Evolutionary conservation across 2,888 invertebrate species (phyloP).

Genomic region (Euproctis similis): DNA sequence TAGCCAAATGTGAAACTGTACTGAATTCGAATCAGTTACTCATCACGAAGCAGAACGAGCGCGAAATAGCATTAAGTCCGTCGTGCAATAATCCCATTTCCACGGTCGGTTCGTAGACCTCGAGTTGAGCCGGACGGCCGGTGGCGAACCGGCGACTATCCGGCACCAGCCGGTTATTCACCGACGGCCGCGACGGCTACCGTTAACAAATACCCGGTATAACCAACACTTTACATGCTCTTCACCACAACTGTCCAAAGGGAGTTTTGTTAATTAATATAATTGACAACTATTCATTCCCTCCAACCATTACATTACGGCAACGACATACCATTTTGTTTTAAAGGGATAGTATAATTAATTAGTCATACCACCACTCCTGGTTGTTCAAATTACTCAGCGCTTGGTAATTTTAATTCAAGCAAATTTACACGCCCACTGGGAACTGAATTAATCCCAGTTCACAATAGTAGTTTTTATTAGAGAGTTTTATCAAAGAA

Average conservation of each 20-base stretch:
- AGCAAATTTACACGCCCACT: constrained; percentile 13
- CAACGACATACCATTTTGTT: constrained; percentile 12
- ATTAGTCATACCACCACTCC: constrained; percentile 19
- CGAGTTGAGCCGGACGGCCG: constrained; percentile 18
- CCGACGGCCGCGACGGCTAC: not conserved
- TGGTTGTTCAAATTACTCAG: constrained; percentile 9
- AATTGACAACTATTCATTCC: constrained; percentile 46
- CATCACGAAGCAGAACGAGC: constrained; percentile 38
- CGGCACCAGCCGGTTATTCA: not conserved
- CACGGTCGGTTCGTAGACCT: constrained; percentile 65
- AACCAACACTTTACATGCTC: constrained; percentile 26
- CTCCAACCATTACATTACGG: constrained; percentile 15
- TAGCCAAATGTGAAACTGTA: constrained; percentile 12
- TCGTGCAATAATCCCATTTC: constrained; percentile 67
- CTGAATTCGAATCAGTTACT: constrained; percentile 25
- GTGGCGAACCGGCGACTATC: constrained; percentile 3
- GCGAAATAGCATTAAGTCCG: constrained; percentile 54
- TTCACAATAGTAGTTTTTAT: too few relatives aligned
- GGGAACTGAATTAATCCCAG: constrained; percentile 5
- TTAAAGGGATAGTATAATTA: constrained; percentile 21
- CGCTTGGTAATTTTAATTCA: too few relatives aligned
- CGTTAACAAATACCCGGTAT: not conserved
- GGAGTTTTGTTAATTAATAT: constrained; percentile 49
- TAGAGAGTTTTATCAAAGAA: constrained; percentile 8
- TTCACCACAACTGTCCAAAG: constrained; percentile 37